Conservation (phyloP, 2,113 vertebrate species). For the Gymnarchus niloticus region DNA sequence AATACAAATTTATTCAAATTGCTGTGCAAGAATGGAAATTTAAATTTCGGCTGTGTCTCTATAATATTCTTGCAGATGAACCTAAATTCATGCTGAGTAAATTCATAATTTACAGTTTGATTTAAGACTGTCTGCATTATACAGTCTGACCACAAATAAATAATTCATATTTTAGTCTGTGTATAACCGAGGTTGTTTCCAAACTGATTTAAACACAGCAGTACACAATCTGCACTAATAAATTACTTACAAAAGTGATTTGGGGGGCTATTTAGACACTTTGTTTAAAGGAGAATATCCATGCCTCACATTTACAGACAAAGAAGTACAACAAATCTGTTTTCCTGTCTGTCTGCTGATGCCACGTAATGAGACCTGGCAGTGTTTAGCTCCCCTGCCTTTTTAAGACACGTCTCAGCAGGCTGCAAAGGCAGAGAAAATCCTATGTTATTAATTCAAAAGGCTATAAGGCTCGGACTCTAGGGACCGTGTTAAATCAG, state of each 20-base stretch:
- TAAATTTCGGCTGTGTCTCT: conserved; percentile 20
- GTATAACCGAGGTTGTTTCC: conserved; percentile 2
- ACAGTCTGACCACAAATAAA: conserved; percentile 26
- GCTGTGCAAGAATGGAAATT: conserved; percentile 4
- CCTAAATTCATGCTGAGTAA: not conserved
- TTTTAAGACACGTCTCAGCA: not conserved
- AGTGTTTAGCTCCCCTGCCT: conserved; percentile 25
- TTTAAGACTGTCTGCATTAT: conserved; percentile 18
- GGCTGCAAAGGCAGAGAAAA: conserved; percentile 1
- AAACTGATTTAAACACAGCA: conserved; percentile 25
- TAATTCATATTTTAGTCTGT: conserved; percentile 29
- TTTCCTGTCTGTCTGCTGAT: not conserved
- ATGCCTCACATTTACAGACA: conserved; percentile 8
- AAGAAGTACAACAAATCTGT: not conserved
- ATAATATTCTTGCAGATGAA: conserved; percentile 24
- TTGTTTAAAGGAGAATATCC: conserved; percentile 17
- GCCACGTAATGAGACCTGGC: conserved; percentile 22
- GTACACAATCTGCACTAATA: not conserved
- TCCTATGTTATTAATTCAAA: conserved; percentile 1
- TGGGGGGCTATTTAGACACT: conserved; percentile 11
- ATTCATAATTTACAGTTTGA: conserved; percentile 14
- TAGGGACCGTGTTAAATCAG: not conserved
- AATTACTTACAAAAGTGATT: conserved; percentile 2
- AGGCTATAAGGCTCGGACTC: conserved; percentile 10
- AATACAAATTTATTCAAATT: not conserved